phyloP scores from a whole-genome alignment of 2,113 vertebrate genomes.

The Machaerirhynchus nigripectus region DNA sequence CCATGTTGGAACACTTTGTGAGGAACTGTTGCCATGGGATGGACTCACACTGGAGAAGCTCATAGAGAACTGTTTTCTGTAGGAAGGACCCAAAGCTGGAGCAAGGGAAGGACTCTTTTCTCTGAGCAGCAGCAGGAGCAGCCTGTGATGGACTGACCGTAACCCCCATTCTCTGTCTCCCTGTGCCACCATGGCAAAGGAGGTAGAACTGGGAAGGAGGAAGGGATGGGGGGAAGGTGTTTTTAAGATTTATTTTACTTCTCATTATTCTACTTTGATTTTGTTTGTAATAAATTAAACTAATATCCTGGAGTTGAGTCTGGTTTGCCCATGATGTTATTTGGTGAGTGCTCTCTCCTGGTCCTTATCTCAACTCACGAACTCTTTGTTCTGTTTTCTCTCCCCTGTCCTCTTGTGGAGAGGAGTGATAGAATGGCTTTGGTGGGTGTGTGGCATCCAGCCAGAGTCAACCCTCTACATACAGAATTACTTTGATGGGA shows the following conservation, averaged over 20 bases:
- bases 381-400: fast-evolving
- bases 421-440: neutral
- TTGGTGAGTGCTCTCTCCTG: fast-evolving
- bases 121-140: neutral
- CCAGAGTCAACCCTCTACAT: neutral
- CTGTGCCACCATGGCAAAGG: neutral
- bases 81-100: neutral
- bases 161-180: neutral
- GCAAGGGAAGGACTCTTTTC: neutral
- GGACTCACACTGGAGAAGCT: neutral
- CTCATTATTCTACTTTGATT: neutral
- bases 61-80: neutral
- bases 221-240: neutral
- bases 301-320: neutral
- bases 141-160: neutral
- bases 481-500: neutral
- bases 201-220: neutral
- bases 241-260: neutral
- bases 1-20: neutral
- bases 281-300: neutral
- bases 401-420: neutral
- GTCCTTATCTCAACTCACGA: neutral
- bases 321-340: neutral
- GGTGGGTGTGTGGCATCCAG: neutral
- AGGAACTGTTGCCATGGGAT: neutral